Conservation (phyloP, 2,113 vertebrate genomes). For the Nibea coibor region DNA sequence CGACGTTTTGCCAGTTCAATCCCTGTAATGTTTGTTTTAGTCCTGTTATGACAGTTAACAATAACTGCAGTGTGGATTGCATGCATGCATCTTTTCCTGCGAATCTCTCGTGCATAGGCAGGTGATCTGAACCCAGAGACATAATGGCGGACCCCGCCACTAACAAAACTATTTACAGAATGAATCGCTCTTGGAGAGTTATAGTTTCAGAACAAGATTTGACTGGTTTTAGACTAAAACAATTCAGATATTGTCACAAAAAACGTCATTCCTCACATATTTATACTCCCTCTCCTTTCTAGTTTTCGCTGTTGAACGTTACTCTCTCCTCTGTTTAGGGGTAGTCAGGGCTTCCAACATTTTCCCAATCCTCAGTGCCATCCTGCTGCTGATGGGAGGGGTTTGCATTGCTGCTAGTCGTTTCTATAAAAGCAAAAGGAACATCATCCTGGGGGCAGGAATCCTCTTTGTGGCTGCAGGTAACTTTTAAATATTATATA, state of each 20-base stretch:
- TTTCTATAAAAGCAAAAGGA: conserved; percentile 93
- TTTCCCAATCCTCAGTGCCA: conserved; percentile 96
- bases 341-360: conserved; percentile 96
- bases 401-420: conserved; percentile 94
- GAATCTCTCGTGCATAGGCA: too few relatives aligned
- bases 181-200: background rate
- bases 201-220: background rate
- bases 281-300: background rate
- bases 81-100: background rate
- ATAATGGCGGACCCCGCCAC: background rate
- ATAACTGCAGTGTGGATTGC: background rate
- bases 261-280: background rate
- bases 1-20: background rate
- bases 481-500: conserved; percentile 67
- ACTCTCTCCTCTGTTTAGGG: conserved; percentile 78
- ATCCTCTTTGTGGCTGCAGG: conserved; percentile 96
- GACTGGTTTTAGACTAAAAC: background rate
- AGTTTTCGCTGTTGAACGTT: background rate
- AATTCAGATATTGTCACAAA: background rate
- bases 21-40: background rate
- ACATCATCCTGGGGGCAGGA: conserved; percentile 94
- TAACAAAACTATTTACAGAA: background rate
- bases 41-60: background rate
- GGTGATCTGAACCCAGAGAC: background rate
- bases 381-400: conserved; percentile 93